Evolutionary conservation across 2,113 vertebrate genomes (phyloP).

Genomic region (Centropus bengalensis): DNA sequence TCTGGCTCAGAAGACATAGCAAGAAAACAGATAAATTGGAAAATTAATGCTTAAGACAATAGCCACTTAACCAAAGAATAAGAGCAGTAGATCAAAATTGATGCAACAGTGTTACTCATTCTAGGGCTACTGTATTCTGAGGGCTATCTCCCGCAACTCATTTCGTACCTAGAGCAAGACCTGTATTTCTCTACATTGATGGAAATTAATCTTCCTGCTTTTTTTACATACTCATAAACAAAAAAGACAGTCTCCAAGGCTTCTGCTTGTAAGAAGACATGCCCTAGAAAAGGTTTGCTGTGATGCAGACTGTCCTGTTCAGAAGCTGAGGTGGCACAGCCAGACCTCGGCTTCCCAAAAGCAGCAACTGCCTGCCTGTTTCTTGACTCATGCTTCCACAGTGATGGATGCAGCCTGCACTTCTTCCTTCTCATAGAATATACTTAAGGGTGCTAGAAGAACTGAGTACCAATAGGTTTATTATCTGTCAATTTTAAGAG

Average conservation of each 20-base stretch:
- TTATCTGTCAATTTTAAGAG: not conserved
- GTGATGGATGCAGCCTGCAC: not conserved
- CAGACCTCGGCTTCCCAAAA: not conserved
- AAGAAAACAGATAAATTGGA: not conserved
- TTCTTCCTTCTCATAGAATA: not conserved
- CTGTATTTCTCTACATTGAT: not conserved
- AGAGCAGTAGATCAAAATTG: not conserved
- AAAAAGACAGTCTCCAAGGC: not conserved
- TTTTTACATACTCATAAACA: not conserved
- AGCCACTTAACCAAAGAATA: not conserved
- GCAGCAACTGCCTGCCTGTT: not conserved
- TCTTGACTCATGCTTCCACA: not conserved
- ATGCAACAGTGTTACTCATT: not conserved
- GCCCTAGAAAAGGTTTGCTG: not conserved
- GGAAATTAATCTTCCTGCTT: not conserved
- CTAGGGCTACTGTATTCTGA: not conserved
- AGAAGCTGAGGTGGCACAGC: not conserved
- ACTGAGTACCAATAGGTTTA: not conserved
- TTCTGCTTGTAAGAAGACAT: not conserved
- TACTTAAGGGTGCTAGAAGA: not conserved
- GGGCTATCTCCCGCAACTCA: not conserved
- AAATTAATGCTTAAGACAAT: not conserved
- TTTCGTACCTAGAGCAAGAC: not conserved
- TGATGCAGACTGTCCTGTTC: not conserved
- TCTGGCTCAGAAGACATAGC: not conserved